These are phyloP conservation scores for Lasioglossum figueresi DNA, from an alignment of 2,888 invertebrate genomes.

Conservation along the genomic window DNA sequence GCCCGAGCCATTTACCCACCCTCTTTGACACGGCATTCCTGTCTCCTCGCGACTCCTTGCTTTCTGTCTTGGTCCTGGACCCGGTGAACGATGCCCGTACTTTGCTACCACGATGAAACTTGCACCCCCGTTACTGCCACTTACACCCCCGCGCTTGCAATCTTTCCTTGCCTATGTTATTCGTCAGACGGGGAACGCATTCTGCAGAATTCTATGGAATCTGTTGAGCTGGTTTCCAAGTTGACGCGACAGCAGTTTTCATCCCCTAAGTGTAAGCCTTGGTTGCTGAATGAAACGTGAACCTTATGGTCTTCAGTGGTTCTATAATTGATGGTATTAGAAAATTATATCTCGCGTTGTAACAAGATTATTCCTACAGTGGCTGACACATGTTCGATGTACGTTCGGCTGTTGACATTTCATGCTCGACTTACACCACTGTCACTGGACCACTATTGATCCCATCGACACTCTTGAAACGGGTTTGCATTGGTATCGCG, in stretches of 20 bases:
- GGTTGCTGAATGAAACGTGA: neutral
- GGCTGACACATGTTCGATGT: neutral
- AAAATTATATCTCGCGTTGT: neutral
- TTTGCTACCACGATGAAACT: conserved; percentile 62
- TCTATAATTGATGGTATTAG: neutral
- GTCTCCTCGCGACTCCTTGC: conserved; percentile 25
- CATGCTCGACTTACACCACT: neutral
- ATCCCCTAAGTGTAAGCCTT: neutral
- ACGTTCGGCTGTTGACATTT: neutral
- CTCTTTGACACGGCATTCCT: conserved; percentile 20
- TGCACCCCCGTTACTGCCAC: neutral
- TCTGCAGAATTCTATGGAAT: neutral
- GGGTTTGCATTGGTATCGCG: neutral
- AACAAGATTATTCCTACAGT: neutral
- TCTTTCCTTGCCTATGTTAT: conserved; percentile 42
- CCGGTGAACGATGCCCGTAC: conserved; percentile 59
- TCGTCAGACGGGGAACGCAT: conserved; percentile 32
- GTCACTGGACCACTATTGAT: neutral
- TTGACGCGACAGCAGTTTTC: neutral
- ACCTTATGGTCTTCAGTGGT: neutral
- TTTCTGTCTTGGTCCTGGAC: conserved; percentile 43
- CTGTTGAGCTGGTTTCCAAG: neutral
- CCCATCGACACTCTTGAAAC: neutral
- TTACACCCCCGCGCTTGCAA: neutral
- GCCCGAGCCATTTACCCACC: conserved; percentile 18